These are phyloP conservation scores for Tenodera sinensis DNA, from an alignment of 2,888 invertebrate species.

Conservation along the genomic window DNA sequence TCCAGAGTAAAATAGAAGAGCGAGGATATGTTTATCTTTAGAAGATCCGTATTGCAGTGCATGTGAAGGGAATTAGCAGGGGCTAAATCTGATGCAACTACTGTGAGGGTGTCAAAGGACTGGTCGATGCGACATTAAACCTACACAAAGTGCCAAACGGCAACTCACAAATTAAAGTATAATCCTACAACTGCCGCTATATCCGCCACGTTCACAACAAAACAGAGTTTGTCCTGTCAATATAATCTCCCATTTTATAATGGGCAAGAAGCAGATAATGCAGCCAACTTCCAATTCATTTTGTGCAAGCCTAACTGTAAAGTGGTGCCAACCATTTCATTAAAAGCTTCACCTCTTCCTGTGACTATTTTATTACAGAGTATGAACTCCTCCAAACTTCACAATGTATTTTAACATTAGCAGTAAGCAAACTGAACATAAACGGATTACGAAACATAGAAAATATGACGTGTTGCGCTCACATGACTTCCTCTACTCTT, in stretches of 20 bases:
- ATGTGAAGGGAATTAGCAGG: background rate
- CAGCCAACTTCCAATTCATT: background rate
- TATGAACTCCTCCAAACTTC: too few species aligned
- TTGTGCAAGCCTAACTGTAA: background rate
- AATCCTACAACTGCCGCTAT: background rate
- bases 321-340: background rate
- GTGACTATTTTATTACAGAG: too few species aligned
- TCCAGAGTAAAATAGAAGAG: too few species aligned
- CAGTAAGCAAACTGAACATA: too few species aligned
- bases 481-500: too few species aligned
- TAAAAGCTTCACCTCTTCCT: background rate
- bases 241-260: background rate
- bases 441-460: too few species aligned
- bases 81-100: background rate
- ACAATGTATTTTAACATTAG: too few species aligned
- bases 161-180: background rate
- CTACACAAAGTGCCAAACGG: background rate
- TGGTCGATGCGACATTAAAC: background rate
- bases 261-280: background rate
- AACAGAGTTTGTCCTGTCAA: background rate
- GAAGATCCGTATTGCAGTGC: background rate
- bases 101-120: background rate
- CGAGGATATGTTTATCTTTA: background rate
- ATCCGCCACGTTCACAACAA: background rate
- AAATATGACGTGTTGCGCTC: too few species aligned